Conservation (phyloP, 2,888 invertebrate species). For the Cantharis rufa region DNA sequence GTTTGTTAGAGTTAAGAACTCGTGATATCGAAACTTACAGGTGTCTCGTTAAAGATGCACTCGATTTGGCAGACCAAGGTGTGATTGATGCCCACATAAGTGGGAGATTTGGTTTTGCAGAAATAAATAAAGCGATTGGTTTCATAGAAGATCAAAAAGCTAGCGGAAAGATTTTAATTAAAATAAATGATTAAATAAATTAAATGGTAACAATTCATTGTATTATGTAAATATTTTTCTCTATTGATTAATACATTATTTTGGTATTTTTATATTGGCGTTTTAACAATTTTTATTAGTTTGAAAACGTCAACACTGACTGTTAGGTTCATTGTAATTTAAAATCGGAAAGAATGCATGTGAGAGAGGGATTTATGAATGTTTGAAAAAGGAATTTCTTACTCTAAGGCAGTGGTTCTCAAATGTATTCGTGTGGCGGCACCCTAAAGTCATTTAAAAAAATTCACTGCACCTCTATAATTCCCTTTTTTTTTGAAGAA, state of each 20-base stretch:
- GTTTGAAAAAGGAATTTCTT: too few relatives aligned
- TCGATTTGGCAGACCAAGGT: constrained; percentile 65
- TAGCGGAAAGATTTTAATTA: constrained; percentile 65
- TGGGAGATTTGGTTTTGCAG: constrained; percentile 58
- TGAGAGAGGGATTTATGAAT: too few relatives aligned
- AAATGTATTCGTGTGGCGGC: too few relatives aligned
- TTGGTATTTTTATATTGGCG: not conserved
- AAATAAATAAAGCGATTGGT: constrained; percentile 65
- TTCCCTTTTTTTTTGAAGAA: too few relatives aligned
- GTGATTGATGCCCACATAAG: constrained; percentile 64
- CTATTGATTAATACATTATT: not conserved
- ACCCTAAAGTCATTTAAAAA: too few relatives aligned
- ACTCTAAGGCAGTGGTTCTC: too few relatives aligned
- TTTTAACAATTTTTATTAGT: not conserved
- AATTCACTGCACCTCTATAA: too few relatives aligned
- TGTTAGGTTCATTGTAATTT: too few relatives aligned
- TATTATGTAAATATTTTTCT: not conserved
- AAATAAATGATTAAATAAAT: constrained; percentile 40
- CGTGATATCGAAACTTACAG: constrained; percentile 61
- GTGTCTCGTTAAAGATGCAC: constrained; percentile 56
- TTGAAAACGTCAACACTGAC: not conserved
- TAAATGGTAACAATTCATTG: not conserved
- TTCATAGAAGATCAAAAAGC: constrained; percentile 62
- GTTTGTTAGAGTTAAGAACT: constrained; percentile 49
- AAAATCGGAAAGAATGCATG: too few relatives aligned